Conservation (phyloP, 23 tunicate genomes). For the Halocynthia aurantium region DNA sequence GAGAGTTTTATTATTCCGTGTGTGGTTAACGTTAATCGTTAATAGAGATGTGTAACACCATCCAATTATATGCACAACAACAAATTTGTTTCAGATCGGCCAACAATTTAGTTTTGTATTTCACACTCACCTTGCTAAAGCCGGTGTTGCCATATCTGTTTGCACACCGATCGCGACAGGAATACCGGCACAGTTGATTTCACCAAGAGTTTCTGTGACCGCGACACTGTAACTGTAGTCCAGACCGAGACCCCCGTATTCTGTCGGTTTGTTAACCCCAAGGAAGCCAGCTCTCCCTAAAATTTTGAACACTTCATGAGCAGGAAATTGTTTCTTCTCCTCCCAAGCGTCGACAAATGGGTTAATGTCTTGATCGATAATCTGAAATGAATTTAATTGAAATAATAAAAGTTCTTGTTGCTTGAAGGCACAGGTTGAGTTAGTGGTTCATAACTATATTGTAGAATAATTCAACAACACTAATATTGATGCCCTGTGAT, state of each 20-base stretch:
- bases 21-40: too few species aligned
- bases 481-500: too few species aligned
- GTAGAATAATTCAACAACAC: too few species aligned
- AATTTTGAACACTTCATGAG: constrained; percentile 84
- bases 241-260: constrained; percentile 93
- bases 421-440: too few species aligned
- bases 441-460: too few species aligned
- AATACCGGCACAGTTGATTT: constrained; percentile 69
- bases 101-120: too few species aligned
- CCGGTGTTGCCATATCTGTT: constrained; percentile 99
- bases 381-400: background rate
- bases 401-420: background rate
- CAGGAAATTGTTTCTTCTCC: constrained; percentile 58
- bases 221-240: constrained; percentile 92
- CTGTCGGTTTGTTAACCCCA: constrained; percentile 87
- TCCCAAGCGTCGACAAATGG: constrained; percentile 98
- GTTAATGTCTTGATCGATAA: constrained; percentile 91
- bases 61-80: too few species aligned
- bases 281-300: constrained; percentile 87
- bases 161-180: constrained; percentile 97
- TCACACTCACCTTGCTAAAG: constrained; percentile 56
- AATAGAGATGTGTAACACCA: too few species aligned
- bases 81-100: too few species aligned
- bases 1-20: too few species aligned
- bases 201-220: constrained; percentile 85